A percentile compares a stretch with the other conserved stretches of the same genome.
Evolutionary conservation across 2,113 vertebrate species (phyloP).

Genomic region (Serranochromis macrocephalus): DNA sequence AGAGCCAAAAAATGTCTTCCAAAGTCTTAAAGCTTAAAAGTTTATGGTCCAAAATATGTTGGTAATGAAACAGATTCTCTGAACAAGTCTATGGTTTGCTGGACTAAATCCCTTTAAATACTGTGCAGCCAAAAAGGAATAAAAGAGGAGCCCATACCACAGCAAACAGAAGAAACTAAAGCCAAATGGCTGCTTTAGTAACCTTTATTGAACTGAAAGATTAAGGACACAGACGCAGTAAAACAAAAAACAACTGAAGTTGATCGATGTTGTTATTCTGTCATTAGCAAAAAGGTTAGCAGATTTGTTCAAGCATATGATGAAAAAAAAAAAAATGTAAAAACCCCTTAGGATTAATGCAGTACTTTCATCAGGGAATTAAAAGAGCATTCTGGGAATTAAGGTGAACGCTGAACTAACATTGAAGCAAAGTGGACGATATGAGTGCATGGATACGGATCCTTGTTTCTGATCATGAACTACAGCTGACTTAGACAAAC

Average conservation of each 20-base stretch:
- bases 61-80: neutral
- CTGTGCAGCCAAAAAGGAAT: neutral
- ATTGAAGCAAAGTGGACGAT: neutral
- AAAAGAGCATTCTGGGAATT: neutral
- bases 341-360: neutral
- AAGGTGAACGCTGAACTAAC: neutral
- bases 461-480: neutral
- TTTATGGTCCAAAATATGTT: neutral
- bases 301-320: slow-evolving; percentile 9
- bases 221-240: neutral
- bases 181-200: neutral
- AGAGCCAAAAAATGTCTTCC: neutral
- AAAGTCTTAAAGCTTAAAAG: neutral
- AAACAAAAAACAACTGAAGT: neutral
- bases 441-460: neutral
- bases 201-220: neutral
- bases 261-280: slow-evolving; percentile 15
- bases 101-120: neutral
- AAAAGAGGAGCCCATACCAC: neutral
- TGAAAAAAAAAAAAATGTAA: neutral
- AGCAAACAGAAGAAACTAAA: neutral
- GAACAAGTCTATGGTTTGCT: neutral
- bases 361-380: neutral
- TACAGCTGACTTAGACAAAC: neutral
- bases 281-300: slow-evolving; percentile 11